These are phyloP conservation scores for Alosa sapidissima DNA, from an alignment of 2,797 vertebrate species.

Conservation along the genomic window DNA sequence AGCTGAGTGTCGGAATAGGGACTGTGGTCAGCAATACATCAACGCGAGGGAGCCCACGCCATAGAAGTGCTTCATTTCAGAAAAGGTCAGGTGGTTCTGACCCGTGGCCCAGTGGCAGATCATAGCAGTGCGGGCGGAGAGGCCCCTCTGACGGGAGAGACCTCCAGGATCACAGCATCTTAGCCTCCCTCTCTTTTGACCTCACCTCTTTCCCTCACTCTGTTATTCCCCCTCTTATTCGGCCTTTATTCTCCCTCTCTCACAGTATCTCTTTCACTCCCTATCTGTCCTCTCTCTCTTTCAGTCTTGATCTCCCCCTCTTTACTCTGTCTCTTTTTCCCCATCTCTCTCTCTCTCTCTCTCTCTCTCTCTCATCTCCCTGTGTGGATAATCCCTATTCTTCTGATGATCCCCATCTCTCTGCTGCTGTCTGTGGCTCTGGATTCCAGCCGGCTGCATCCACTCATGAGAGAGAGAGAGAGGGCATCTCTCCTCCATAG, in stretches of 20 bases:
- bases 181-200: neutral
- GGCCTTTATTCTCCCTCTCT: neutral
- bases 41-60: slow-evolving; percentile 37
- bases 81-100: slow-evolving; percentile 48
- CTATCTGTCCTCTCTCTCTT: neutral
- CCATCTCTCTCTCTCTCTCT: neutral
- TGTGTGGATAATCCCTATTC: slow-evolving; percentile 22
- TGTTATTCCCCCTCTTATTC: no score
- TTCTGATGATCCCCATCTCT: neutral
- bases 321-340: neutral
- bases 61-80: slow-evolving; percentile 45
- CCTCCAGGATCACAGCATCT: neutral
- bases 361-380: slow-evolving; percentile 54
- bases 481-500: slow-evolving; percentile 18
- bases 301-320: no score
- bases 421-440: no score
- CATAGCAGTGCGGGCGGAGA: slow-evolving; percentile 24
- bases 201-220: no score
- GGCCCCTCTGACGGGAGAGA: neutral
- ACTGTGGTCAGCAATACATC: slow-evolving; percentile 27
- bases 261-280: neutral
- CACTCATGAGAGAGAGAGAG: slow-evolving; percentile 22
- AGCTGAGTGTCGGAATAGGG: neutral
- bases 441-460: slow-evolving; percentile 2
- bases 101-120: slow-evolving; percentile 39